A percentile compares a stretch with the other conserved stretches of the same genome.
phyloP scores from a whole-genome alignment of 2,113 vertebrate species.

The Gymnogyps californianus region DNA sequence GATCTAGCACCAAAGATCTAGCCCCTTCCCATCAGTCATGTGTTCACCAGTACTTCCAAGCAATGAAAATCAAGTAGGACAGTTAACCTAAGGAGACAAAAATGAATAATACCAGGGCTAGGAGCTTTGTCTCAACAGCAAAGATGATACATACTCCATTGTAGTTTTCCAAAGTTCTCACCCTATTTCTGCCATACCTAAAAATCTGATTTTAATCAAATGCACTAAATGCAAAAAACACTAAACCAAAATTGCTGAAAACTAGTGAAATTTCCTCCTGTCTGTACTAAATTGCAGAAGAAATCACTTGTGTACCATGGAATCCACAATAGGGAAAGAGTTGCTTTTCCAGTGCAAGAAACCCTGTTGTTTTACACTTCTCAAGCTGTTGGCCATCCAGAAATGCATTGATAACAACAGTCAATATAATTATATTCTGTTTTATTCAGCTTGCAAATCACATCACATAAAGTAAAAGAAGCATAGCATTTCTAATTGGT shows the following conservation, averaged over 20 bases:
- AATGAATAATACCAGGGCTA: not conserved
- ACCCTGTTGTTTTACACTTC: not conserved
- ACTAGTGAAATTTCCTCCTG: not conserved
- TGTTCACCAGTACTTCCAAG: not conserved
- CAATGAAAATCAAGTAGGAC: not conserved
- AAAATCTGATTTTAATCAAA: not conserved
- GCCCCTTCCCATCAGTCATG: not conserved
- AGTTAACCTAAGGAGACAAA: not conserved
- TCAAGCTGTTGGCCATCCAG: not conserved
- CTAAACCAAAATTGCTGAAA: not conserved
- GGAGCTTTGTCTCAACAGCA: too few species aligned
- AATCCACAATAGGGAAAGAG: not conserved
- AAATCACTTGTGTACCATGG: not conserved
- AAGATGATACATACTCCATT: accelerated
- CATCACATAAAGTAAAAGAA: not conserved
- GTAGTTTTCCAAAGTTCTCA: not conserved
- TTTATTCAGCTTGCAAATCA: not conserved
- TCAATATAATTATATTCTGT: not conserved
- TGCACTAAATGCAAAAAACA: not conserved
- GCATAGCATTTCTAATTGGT: not conserved
- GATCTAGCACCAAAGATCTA: not conserved
- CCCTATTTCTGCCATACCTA: not conserved
- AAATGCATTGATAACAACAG: not conserved
- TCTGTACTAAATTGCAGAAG: not conserved
- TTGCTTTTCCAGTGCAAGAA: not conserved